Evolutionary conservation across 2,113 vertebrate genomes (phyloP).

Genomic region (Ceyx cyanopectus): DNA sequence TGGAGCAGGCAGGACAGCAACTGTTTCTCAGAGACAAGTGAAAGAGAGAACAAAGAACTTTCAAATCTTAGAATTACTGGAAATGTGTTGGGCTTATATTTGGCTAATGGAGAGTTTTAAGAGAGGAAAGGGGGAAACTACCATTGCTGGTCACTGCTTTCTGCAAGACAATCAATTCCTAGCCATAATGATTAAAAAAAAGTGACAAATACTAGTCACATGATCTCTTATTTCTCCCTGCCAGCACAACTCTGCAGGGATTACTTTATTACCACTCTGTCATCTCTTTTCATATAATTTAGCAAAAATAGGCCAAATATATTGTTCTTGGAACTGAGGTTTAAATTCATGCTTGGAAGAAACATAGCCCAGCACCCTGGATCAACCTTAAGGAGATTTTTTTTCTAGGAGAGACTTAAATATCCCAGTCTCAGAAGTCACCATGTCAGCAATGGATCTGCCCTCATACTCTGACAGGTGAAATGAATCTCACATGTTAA

Average conservation of each 20-base stretch:
- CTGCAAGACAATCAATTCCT: neutral
- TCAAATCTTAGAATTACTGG: neutral
- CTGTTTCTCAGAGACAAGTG: neutral
- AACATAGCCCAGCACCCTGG: neutral
- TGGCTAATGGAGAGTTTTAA: too few species aligned
- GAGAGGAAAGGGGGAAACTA: rapidly evolving
- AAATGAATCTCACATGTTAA: neutral
- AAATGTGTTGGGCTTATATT: neutral
- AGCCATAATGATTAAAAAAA: neutral
- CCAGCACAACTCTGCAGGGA: neutral
- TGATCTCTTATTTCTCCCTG: neutral
- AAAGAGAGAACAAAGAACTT: neutral
- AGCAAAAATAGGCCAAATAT: neutral
- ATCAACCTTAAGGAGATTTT: neutral
- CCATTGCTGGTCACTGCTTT: neutral
- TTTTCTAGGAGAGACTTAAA: neutral
- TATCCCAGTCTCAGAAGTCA: neutral
- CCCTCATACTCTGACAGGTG: neutral
- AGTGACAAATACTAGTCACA: neutral
- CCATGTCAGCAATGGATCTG: rapidly evolving
- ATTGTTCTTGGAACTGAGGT: neutral
- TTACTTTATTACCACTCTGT: neutral
- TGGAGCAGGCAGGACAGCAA: neutral
- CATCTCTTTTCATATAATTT: neutral
- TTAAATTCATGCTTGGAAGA: neutral